phyloP scores from a whole-genome alignment of 1,140 invertebrate species.

The Brachionus paranguensis region DNA sequence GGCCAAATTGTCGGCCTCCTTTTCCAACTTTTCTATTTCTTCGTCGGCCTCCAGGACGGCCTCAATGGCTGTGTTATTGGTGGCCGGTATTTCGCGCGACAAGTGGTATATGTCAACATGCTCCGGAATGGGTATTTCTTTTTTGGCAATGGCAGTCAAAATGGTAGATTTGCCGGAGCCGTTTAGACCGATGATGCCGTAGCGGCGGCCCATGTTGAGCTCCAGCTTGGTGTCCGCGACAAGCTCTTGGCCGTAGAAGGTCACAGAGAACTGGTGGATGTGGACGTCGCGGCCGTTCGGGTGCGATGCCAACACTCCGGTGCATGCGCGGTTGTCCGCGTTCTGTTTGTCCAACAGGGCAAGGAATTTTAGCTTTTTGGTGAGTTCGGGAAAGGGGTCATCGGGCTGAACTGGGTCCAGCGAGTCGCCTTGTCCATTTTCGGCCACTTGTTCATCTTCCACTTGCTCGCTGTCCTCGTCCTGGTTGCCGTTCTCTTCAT shows the following conservation, averaged over 20 bases:
- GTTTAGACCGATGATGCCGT: constrained; percentile 91
- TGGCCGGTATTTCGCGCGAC: constrained; percentile 90
- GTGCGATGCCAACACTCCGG: constrained; percentile 83
- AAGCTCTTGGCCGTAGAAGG: constrained; percentile 92
- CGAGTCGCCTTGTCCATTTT: not conserved
- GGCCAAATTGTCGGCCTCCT: constrained; percentile 80
- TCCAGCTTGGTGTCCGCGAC: constrained; percentile 90
- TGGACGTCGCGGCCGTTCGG: constrained; percentile 90
- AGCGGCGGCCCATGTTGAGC: constrained; percentile 89
- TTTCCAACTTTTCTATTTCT: constrained; percentile 82
- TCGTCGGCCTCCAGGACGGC: constrained; percentile 98
- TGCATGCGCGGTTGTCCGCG: constrained; percentile 9
- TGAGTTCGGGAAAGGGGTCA: not conserved
- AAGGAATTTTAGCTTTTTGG: not conserved
- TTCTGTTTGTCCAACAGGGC: constrained; percentile 22
- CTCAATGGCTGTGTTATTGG: constrained; percentile 77
- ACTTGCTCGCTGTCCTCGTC: not conserved
- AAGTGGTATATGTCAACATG: constrained; percentile 97
- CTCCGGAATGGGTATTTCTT: constrained; percentile 71
- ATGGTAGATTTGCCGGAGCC: constrained; percentile 67
- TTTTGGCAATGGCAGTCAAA: not conserved
- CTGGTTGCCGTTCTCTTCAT: not conserved
- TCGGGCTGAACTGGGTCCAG: not conserved
- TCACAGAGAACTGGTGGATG: constrained; percentile 92
- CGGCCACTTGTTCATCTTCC: not conserved